Evolutionary conservation across 2,888 invertebrate genomes (phyloP).

Genomic region (Tuberolachnus salignus): DNA sequence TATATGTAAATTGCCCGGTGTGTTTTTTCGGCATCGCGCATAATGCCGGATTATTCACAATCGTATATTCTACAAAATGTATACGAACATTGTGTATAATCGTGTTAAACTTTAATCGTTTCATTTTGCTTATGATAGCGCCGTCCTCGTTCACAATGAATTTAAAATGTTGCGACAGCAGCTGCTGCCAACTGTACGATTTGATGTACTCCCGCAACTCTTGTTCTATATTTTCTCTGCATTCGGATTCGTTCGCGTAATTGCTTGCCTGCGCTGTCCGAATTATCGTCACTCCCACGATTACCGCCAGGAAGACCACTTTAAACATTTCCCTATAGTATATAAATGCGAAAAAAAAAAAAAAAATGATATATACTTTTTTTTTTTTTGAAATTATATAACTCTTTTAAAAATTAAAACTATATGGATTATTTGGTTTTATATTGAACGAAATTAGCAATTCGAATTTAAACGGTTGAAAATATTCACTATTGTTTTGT

Average conservation of each 20-base stretch:
- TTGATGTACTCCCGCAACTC: constrained; percentile 17
- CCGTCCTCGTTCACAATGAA: constrained; percentile 18
- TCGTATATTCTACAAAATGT: too few relatives aligned
- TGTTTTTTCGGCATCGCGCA: too few relatives aligned
- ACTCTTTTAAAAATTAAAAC: too few relatives aligned
- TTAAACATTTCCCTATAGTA: constrained; percentile 31
- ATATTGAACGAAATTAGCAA: too few relatives aligned
- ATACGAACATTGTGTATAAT: constrained; percentile 46
- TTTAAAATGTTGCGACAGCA: constrained; percentile 33
- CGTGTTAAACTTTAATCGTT: constrained; percentile 33
- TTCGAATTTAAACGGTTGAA: too few relatives aligned
- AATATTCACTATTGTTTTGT: too few relatives aligned
- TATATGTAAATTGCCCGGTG: too few relatives aligned
- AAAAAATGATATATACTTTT: too few relatives aligned
- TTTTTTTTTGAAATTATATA: too few relatives aligned
- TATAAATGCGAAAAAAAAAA: background rate
- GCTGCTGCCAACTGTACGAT: constrained; percentile 28
- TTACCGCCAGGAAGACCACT: background rate
- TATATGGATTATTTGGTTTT: too few relatives aligned
- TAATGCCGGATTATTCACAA: too few relatives aligned
- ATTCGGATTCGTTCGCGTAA: constrained; percentile 4
- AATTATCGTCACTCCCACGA: background rate
- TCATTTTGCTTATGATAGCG: background rate
- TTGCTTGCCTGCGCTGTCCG: background rate
- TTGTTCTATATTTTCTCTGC: constrained; percentile 14